Base-by-base conservation (phyloP, 2,888 invertebrate species). In the Tetragonula carbonaria region DNA sequence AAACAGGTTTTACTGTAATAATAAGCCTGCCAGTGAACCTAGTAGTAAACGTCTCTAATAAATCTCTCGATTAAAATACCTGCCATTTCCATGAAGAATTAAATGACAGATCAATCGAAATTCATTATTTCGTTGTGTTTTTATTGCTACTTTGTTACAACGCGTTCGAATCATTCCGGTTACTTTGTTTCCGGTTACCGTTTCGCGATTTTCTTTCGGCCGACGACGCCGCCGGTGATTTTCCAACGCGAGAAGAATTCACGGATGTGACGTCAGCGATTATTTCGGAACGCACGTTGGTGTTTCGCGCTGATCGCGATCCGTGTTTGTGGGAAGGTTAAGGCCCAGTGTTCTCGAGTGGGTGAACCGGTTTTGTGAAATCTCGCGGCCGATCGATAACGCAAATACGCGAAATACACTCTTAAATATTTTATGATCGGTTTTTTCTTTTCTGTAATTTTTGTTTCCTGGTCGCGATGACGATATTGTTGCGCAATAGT, bases 271-370 rank as follows among this genome's bases (percentile, higher is more conserved):
- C 65, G 74, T 80, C 79, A 81, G 55, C 28, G 62, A 66, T 81
- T 78, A 74, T 73, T 72, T 67, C 50, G 33, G 53, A 62, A 53
- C 70, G 72, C 28, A 51, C 53, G 28, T 28, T 28, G 28, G 28
- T 28, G 28, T 28, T 28, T 28, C 28, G 28, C 28, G 63, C 78
- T 74, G 86, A 87, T 87, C 71, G 79, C 73, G 70, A 74, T 74
- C 74, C 59, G 62, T 8, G 45, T 75, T 75, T 77, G 74, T 18
- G 62, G 74, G 82, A 89, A 87, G 89, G 86, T 89, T 87, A 89
- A 88, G 83, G 84, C 80, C 84, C 78, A 67, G 13, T 18, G 45
- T 55, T 28, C 71, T 71, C 71, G 65, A 50, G 70, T 84, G 75
- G 87, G 79, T 73, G 71, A 82, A 87, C 87, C 79, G 84, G 86